These are phyloP conservation scores for Ondatra zibethicus DNA, from an alignment of 2,113 vertebrate species.

Conservation along the genomic window DNA sequence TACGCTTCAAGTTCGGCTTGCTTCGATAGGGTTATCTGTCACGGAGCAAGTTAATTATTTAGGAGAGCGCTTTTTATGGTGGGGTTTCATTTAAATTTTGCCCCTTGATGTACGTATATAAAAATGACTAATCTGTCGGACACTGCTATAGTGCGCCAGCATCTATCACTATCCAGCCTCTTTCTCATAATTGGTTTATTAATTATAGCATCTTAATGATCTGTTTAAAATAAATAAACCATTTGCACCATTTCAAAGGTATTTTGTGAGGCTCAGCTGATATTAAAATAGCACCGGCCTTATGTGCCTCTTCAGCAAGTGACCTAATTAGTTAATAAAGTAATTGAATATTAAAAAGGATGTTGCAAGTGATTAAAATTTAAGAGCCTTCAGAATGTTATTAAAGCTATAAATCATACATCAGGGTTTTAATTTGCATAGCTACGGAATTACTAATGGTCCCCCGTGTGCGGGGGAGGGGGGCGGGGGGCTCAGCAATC, in stretches of 20 bases:
- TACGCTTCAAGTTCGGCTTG: constrained; percentile 72
- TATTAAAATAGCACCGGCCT: constrained; percentile 91
- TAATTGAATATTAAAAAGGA: constrained; percentile 95
- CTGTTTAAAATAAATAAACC: constrained; percentile 93
- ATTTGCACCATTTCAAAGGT: constrained; percentile 90
- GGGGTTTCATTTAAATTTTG: constrained; percentile 68
- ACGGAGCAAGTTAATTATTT: constrained; percentile 79
- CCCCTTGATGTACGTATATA: constrained; percentile 60
- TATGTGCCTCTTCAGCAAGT: constrained; percentile 92
- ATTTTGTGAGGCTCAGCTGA: constrained; percentile 90
- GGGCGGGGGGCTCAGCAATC: constrained; percentile 86
- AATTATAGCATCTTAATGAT: constrained; percentile 89
- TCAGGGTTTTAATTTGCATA: constrained; percentile 94
- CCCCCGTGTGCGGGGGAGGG: constrained; percentile 83
- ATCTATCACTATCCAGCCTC: constrained; percentile 82
- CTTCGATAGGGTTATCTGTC: constrained; percentile 70
- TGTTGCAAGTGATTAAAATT: constrained; percentile 94
- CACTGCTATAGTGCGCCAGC: constrained; percentile 71
- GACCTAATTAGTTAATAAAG: constrained; percentile 95
- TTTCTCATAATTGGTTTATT: constrained; percentile 86
- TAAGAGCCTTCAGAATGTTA: constrained; percentile 93
- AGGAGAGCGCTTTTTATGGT: constrained; percentile 77
- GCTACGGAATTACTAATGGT: constrained; percentile 90
- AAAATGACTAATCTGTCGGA: constrained; percentile 77
- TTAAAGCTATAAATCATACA: constrained; percentile 94